Conservation (phyloP, 2,888 invertebrate species). For the Gari tellinella region DNA sequence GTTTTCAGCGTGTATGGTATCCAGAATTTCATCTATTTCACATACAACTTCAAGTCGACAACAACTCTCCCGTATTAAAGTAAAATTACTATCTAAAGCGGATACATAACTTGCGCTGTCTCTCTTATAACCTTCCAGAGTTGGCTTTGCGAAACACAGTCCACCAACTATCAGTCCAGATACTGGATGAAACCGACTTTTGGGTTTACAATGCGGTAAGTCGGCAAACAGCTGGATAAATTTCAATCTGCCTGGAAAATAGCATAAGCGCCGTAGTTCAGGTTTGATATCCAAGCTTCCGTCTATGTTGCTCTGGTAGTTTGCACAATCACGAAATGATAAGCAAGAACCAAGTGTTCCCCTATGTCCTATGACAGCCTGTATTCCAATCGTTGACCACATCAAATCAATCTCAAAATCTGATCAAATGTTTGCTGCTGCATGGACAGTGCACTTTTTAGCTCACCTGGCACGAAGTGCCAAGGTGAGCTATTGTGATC, state of each 20-base stretch:
- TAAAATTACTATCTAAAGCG: conserved; percentile 23
- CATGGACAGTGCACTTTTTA: conserved; percentile 41
- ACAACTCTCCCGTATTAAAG: conserved; percentile 6
- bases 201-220: conserved; percentile 2
- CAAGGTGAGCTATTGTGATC: no score
- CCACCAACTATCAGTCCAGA: conserved; percentile 9
- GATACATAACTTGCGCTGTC: conserved; percentile 35
- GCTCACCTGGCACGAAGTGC: no score
- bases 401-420: conserved; percentile 29
- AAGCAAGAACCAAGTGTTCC: conserved; percentile 30
- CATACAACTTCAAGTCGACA: conserved; percentile 36
- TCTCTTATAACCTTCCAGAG: not conserved
- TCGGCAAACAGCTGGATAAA: conserved; percentile 20
- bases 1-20: conserved; percentile 15
- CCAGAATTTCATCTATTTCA: not conserved
- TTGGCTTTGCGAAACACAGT: not conserved
- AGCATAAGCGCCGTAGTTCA: conserved; percentile 17
- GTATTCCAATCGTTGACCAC: conserved; percentile 40
- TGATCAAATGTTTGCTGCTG: conserved; percentile 26
- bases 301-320: conserved; percentile 39
- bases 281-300: conserved; percentile 30
- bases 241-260: conserved; percentile 2
- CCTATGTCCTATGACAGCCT: conserved; percentile 18
- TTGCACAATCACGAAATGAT: conserved; percentile 38
- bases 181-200: conserved; percentile 7